Base-by-base conservation (phyloP, 64 coral and sea anemone species). In the Hydrozoanthus tunicans region DNA sequence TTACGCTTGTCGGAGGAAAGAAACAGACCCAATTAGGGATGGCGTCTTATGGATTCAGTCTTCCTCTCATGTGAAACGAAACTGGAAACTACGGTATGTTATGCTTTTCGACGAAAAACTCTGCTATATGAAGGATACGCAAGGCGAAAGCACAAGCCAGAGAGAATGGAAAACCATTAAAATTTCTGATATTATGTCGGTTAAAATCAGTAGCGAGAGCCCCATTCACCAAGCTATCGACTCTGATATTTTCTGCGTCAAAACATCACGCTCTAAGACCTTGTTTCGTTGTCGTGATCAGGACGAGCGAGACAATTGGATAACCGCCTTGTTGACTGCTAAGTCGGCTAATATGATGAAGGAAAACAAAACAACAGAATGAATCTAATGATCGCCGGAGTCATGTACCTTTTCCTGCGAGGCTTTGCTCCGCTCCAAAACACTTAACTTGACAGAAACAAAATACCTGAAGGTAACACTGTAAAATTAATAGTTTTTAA, bases 81-180 rank as follows among this genome's bases (percentile, higher is more conserved):
- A 62, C 43, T 82, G 80, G 80, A 82, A 82, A 53, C 6, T 82
- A 17, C 60, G 80, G 32, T 82, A 82, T 63, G 80, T 82, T 63
- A 82, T 64, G 32, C 26, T 82, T 62, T 82, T 65, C 17, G 80
- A 82, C 51, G 80, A 82, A 32, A 82, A 82, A n/a, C 61, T 82
- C 5, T 82, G 80, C 60, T 82, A 62, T 65, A 65, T 82, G 80
- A 82, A 82, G 26, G 60, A 82, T 64, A 65, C 80, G 51, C 80
- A 63, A 7, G 27, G 61, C 6, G 61, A 82, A 64, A 65, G 5
- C 17, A 15, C 80, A 64, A 65, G 26, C 25, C 32, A 82, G 6
- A 82, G 65, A 64, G 80, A 82, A 53, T 82, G 80, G 80, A 82
- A 82, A 65, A 43, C 80, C 14, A 82, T 82, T 17, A 82, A 82